Conservation (phyloP, 2,113 vertebrate genomes). For the Pelodiscus sinensis region DNA sequence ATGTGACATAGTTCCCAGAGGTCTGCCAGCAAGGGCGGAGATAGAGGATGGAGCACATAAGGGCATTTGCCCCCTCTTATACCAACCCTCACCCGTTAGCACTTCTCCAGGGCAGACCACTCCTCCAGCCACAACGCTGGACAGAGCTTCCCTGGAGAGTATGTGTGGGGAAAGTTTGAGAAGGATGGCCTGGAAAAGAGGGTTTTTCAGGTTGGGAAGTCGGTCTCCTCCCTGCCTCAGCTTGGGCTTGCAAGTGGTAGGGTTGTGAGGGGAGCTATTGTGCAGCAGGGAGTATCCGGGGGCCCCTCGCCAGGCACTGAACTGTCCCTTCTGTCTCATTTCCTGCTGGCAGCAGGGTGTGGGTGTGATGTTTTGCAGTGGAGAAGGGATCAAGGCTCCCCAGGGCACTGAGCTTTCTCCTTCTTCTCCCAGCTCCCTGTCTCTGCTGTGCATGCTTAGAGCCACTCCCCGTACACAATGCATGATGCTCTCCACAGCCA, state of each 20-base stretch:
- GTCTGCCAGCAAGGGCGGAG: background rate
- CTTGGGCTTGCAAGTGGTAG: background rate
- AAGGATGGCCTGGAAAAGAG: background rate
- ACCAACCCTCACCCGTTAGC: too few species aligned
- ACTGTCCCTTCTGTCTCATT: background rate
- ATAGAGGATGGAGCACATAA: background rate
- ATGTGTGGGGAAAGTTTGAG: background rate
- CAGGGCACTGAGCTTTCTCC: background rate
- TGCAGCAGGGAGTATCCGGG: background rate
- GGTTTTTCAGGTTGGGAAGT: background rate
- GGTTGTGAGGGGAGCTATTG: background rate
- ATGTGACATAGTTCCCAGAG: background rate
- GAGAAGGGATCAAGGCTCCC: background rate
- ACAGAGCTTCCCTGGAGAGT: too few species aligned
- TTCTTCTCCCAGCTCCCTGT: background rate
- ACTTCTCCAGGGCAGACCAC: too few species aligned
- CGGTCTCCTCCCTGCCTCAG: background rate
- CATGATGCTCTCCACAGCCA: background rate
- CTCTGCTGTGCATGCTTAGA: background rate
- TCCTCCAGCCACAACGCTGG: background rate
- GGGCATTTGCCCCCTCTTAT: background rate
- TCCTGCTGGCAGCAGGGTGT: background rate
- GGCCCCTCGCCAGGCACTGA: background rate
- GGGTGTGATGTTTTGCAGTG: background rate
- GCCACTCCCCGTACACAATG: background rate